phyloP scores from a whole-genome alignment of 2,113 vertebrate genomes.

The Aleadryas rufinucha region DNA sequence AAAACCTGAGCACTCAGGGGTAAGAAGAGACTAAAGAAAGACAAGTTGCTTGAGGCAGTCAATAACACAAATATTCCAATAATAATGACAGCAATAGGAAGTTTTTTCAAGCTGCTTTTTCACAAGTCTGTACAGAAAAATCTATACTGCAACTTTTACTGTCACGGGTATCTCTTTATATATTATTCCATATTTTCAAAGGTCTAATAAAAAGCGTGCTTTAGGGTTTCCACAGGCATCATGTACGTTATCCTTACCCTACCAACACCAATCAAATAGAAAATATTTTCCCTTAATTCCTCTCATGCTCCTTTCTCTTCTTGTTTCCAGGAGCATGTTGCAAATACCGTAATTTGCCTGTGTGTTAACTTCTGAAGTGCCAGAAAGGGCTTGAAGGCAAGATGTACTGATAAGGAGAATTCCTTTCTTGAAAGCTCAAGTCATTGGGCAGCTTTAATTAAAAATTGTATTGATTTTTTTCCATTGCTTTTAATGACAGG shows the following conservation, averaged over 20 bases:
- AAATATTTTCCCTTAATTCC: not conserved
- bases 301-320: not conserved
- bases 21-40: slow-evolving; percentile 19
- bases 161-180: not conserved
- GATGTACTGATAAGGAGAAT: slow-evolving; percentile 65
- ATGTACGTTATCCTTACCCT: not conserved
- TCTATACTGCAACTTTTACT: not conserved
- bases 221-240: not conserved
- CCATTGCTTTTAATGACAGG: slow-evolving; percentile 65
- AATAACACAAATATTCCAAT: not conserved
- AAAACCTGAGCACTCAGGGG: not conserved
- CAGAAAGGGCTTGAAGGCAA: slow-evolving; percentile 57
- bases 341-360: not conserved
- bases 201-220: not conserved
- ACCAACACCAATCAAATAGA: not conserved
- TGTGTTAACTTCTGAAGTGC: slow-evolving; percentile 45
- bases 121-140: not conserved
- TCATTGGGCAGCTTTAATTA: slow-evolving; percentile 75
- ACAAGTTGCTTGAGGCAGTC: slow-evolving; percentile 16
- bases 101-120: not conserved
- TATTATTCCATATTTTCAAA: not conserved
- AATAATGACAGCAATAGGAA: not conserved
- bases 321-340: not conserved
- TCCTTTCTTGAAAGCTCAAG: slow-evolving; percentile 58
- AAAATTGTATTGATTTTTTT: slow-evolving; percentile 80